These are phyloP conservation scores for Melanostigma gelatinosum DNA, from an alignment of 2,113 vertebrate genomes.

Conservation along the genomic window DNA sequence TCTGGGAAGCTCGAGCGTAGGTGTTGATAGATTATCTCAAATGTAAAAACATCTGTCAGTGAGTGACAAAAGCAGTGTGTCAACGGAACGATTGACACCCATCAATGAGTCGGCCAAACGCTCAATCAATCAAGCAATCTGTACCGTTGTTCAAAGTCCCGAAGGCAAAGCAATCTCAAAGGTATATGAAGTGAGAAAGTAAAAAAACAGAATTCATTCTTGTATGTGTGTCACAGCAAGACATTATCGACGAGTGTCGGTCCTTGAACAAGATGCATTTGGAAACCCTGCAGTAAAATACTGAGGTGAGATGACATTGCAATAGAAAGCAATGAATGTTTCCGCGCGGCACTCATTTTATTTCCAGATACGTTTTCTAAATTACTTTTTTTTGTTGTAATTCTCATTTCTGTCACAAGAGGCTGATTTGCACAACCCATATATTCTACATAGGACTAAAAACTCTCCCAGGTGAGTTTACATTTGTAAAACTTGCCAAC, in stretches of 20 bases:
- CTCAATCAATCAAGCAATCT: constrained; percentile 4
- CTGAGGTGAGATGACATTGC: constrained; percentile 54
- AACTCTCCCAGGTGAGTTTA: too few relatives aligned
- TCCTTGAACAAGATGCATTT: constrained; percentile 50
- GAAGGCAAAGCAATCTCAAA: background rate
- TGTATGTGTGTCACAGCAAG: background rate
- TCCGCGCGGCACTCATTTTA: background rate
- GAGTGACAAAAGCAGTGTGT: constrained; percentile 6
- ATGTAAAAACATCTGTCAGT: background rate
- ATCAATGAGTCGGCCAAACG: constrained; percentile 15
- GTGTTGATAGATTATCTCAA: background rate
- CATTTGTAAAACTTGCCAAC: too few relatives aligned
- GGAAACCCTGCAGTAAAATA: constrained; percentile 38
- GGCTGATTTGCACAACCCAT: too few relatives aligned
- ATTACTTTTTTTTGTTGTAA: too few relatives aligned
- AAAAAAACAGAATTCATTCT: background rate
- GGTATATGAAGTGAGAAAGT: background rate
- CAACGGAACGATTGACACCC: background rate
- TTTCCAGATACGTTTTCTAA: too few relatives aligned
- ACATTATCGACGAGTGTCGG: constrained; percentile 37
- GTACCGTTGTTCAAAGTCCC: background rate
- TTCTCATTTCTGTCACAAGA: too few relatives aligned
- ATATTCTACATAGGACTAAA: too few relatives aligned
- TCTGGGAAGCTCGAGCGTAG: background rate
- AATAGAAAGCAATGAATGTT: constrained; percentile 57